phyloP scores from a whole-genome alignment of 2,797 vertebrate species.

The Smutsia temminckii region DNA sequence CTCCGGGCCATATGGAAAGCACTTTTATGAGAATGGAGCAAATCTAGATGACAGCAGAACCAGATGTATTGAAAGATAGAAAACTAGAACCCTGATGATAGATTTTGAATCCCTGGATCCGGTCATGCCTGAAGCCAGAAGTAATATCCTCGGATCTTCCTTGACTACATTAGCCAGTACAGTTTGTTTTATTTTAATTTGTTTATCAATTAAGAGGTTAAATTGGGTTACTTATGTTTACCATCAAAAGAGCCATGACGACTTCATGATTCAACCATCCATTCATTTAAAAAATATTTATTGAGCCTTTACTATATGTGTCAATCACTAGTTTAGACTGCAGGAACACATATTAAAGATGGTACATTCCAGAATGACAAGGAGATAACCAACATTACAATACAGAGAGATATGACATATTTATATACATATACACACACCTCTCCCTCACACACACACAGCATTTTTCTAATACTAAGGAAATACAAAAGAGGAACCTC shows the following conservation, averaged over 20 bases:
- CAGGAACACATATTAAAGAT: not conserved
- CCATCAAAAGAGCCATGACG: not conserved
- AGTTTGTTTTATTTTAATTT: conserved; percentile 2
- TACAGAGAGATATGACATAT: not conserved
- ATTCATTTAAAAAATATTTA: not conserved
- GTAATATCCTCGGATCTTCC: not conserved
- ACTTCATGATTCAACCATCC: not conserved
- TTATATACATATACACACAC: not conserved
- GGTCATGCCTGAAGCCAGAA: not conserved
- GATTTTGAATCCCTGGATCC: not conserved
- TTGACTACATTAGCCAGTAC: not conserved
- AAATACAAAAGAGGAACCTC: not conserved
- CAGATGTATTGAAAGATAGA: not conserved
- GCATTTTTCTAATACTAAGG: not conserved
- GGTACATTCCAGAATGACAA: not conserved
- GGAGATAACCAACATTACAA: not conserved
- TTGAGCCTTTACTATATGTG: not conserved
- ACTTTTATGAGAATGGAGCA: not conserved
- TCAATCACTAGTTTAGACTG: not conserved
- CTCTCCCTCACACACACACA: not conserved
- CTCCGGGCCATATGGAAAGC: not conserved
- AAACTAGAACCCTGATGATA: not conserved
- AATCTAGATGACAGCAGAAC: not conserved
- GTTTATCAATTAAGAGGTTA: not conserved
- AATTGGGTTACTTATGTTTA: not conserved